Evolutionary conservation across 1,140 invertebrate species (phyloP), one percentile per base, ranked within the genome.

Genomic region (Bombyx mandarina): DNA sequence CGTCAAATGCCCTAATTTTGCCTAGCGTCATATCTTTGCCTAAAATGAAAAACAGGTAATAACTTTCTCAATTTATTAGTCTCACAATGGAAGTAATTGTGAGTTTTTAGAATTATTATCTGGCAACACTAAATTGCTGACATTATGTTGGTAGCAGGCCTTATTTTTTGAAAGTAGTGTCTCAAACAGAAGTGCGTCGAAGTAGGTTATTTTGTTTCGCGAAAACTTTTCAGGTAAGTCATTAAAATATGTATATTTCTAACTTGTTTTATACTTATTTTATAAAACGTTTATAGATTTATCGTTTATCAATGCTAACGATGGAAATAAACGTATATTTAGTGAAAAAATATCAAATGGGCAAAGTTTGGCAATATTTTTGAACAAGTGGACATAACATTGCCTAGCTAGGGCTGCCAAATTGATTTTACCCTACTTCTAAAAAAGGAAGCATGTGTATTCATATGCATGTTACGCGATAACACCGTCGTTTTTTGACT

Each of bases 191-290:
- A 50, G 49, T 9, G 49, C 49, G 18, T n/a, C 49, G 49, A 50
- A 12, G 18, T 22, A 9, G 49, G 8, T 50, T n/a, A 50, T 50
- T 7, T 50, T 50, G 49, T 50, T 50, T 50, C 49, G 49, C 9
- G 42, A 52, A 52, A 52, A 52, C 51, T 52, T 52, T 52, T 52
- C 26, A 52, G n/a, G 51, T 52, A 52, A 52, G 51, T 52, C 51
- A 26, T 42, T 52, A 26, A 35, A 35, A 52, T 52, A 52, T 52
- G 51, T 52, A 52, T 52, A 35, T 52, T 52, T 52, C 18, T 35
- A 35, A 52, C 26, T 52, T 35, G 51, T 52, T 52, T 18, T 52
- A 7, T 35, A 52, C 51, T 52, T 52, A 22, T 52, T 52, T 12
- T 52, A 52, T 52, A 52, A 52, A 52, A 52, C 51, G 51, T 52